These are phyloP conservation scores for Halcyon chelicuti DNA, from an alignment of 2,797 vertebrate species.

Conservation along the genomic window DNA sequence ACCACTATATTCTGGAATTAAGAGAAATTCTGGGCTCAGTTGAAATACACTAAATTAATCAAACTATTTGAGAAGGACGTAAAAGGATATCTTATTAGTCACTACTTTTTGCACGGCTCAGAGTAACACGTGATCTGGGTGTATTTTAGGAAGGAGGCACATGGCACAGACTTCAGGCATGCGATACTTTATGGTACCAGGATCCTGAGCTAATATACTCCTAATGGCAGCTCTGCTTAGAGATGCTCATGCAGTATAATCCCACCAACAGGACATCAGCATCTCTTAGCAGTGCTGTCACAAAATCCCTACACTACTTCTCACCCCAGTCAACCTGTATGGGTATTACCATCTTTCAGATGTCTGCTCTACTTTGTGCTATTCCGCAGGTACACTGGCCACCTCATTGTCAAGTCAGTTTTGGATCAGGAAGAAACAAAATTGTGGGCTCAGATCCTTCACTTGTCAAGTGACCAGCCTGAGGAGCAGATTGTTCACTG, in stretches of 20 bases:
- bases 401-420: background rate
- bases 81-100: background rate
- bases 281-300: background rate
- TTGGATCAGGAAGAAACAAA: background rate
- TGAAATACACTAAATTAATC: background rate
- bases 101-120: background rate
- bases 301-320: background rate
- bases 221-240: background rate
- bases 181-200: background rate
- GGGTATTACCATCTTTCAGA: background rate
- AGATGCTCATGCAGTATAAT: background rate
- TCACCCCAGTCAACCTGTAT: background rate
- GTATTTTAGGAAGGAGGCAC: background rate
- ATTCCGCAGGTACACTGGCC: background rate
- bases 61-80: background rate
- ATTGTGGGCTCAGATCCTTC: background rate
- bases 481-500: background rate
- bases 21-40: background rate
- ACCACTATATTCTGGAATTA: background rate
- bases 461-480: accelerated
- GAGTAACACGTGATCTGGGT: background rate
- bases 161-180: background rate
- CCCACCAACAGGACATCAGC: background rate
- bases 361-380: background rate
- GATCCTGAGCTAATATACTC: background rate